Evolutionary conservation across 2,888 invertebrate species (phyloP).

Genomic region (Eudemis profundana): DNA sequence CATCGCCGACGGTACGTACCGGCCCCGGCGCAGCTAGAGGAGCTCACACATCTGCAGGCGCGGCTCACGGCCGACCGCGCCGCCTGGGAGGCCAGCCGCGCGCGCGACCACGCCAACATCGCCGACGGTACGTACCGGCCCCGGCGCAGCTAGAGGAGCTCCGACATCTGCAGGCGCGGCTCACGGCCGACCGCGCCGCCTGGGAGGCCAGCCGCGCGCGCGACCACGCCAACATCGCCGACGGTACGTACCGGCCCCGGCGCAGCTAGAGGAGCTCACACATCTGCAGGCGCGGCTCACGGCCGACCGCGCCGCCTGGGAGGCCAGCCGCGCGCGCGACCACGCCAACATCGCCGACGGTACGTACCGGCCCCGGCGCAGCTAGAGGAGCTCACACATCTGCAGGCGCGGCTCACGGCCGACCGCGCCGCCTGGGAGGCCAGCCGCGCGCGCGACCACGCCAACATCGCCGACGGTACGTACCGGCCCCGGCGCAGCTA

Average conservation of each 20-base stretch:
- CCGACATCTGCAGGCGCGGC: constrained; percentile 94
- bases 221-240: constrained; percentile 61
- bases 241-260: constrained; percentile 88
- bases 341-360: constrained; percentile 84
- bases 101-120: constrained; percentile 60
- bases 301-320: constrained; percentile 86
- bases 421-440: constrained; percentile 85
- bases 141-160: constrained; percentile 96
- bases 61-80: constrained; percentile 91
- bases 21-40: constrained; percentile 96
- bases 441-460: constrained; percentile 79
- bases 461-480: constrained; percentile 89
- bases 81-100: constrained; percentile 84
- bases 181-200: constrained; percentile 90
- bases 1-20: constrained; percentile 81
- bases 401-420: constrained; percentile 89
- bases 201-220: constrained; percentile 82
- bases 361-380: constrained; percentile 92
- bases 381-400: constrained; percentile 43
- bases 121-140: constrained; percentile 86
- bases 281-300: constrained; percentile 88
- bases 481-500: constrained; percentile 88
- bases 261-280: constrained; percentile 67
- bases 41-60: constrained; percentile 95
- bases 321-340: constrained; percentile 79